Base-by-base conservation (phyloP, 2,113 vertebrate genomes). In the Semnornis frantzii region DNA sequence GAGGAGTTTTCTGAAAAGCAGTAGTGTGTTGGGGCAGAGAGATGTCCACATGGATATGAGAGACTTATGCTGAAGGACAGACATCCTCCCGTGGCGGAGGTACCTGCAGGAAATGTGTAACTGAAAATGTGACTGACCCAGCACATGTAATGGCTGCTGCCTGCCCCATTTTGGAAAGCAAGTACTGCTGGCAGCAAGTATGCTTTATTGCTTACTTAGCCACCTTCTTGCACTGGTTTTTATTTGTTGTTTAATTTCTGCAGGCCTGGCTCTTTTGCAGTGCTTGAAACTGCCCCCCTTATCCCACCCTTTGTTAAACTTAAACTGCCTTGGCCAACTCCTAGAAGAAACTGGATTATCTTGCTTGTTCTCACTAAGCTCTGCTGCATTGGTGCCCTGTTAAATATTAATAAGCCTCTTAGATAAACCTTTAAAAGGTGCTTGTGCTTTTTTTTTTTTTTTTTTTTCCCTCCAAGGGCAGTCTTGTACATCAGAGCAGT, bases 351-450 rank as follows among this genome's bases (percentile, higher is more conserved):
- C 77, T 89, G 83, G 73, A 94, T 89, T 90, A 76, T 76, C 66
- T 90, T 90, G 50, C 37, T 89, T 84, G 24, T 92, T 94, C 54
- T 86, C 54, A 50, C 65, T 73, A 73, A 89, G 85, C 65, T 92
- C 75, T 92, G 65, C 74, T 50, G 73, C 44, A 23, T 39, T 83
- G 81, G 34, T 89, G 20, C 74, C 63, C 94, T 93, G 91, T 90
- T 95, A 94, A 76, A 66, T 96, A 79, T 94, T 96, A 84, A 87
- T 91, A 90, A 82, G 33, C 21, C 88, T 24, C 65, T 77, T 48
- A 93, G 86, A 75, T 86, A 87, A 92, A 92, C 68, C 50, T 66
- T 80, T 87, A 34, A 78, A 93, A 92, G 33, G 33, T 91, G 30
- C 23, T 17, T 12, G 18, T 44, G 19, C 15, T 28, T 33, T 48